phyloP scores from a whole-genome alignment of 2,797 vertebrate species.

The Poecile montanus region DNA sequence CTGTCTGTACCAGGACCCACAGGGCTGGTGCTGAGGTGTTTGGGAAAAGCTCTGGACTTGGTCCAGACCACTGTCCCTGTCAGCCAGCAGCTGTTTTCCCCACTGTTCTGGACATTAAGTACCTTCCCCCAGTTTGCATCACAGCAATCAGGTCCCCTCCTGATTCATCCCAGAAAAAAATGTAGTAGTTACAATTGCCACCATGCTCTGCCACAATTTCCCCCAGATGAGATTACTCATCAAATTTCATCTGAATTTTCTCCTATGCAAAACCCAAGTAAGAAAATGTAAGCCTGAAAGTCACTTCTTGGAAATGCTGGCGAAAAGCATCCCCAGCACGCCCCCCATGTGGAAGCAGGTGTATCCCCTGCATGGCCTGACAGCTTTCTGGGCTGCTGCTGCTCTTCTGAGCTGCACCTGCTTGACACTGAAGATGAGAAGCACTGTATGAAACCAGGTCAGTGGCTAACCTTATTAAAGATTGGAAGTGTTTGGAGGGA shows the following conservation, averaged over 20 bases:
- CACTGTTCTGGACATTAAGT: neutral
- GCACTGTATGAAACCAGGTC: neutral
- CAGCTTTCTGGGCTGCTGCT: neutral
- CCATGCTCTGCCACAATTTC: neutral
- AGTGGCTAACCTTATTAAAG: neutral
- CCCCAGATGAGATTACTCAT: neutral
- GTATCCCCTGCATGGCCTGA: fast-evolving
- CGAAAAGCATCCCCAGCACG: neutral
- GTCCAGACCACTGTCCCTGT: neutral
- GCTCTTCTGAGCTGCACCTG: neutral
- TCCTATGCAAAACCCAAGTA: neutral
- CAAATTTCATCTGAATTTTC: neutral
- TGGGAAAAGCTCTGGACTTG: neutral
- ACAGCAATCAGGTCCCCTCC: neutral
- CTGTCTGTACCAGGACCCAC: neutral
- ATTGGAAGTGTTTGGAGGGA: neutral
- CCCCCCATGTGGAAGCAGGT: no score
- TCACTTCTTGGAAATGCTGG: neutral
- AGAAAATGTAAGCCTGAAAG: neutral
- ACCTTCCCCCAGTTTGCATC: neutral
- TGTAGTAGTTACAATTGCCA: neutral
- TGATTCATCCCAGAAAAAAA: neutral
- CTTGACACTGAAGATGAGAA: neutral
- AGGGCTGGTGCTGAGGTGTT: neutral
- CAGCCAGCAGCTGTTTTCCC: neutral